phyloP scores from a whole-genome alignment of 2,797 vertebrate species.

The Onychomys arenicola region DNA sequence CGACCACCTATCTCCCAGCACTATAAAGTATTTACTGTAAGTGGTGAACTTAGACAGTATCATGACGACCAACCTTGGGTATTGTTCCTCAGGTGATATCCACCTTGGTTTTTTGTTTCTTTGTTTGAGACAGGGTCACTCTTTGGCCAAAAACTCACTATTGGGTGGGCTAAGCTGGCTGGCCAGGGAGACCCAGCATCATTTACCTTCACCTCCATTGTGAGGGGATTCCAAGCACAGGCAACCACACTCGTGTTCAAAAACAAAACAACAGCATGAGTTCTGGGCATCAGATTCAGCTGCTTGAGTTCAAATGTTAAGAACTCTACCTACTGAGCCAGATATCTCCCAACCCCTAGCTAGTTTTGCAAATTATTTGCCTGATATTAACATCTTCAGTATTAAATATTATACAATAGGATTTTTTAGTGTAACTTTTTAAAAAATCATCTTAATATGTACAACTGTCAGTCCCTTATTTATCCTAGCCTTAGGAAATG shows the following conservation, averaged over 20 bases:
- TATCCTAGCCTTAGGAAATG: not conserved
- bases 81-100: not conserved
- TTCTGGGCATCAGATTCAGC: not conserved
- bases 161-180: not conserved
- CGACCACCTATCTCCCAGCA: not conserved
- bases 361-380: not conserved
- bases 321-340: not conserved
- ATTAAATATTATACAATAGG: not conserved
- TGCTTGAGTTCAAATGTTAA: not conserved
- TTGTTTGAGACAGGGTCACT: not conserved
- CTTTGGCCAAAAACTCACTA: not conserved
- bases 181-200: not conserved
- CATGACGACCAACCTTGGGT: not conserved
- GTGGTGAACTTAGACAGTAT: not conserved
- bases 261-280: not conserved
- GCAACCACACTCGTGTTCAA: not conserved
- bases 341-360: not conserved
- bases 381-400: not conserved
- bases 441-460: not conserved
- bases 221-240: not conserved
- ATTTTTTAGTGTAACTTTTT: conserved; percentile 37
- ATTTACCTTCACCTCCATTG: not conserved
- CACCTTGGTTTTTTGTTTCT: not conserved
- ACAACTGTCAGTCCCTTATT: not conserved
- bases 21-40: not conserved